Percentiles rank a stretch among this genome's conserved stretches.
Conservation (phyloP, 2,113 vertebrate genomes). For the Barbus barbus region DNA sequence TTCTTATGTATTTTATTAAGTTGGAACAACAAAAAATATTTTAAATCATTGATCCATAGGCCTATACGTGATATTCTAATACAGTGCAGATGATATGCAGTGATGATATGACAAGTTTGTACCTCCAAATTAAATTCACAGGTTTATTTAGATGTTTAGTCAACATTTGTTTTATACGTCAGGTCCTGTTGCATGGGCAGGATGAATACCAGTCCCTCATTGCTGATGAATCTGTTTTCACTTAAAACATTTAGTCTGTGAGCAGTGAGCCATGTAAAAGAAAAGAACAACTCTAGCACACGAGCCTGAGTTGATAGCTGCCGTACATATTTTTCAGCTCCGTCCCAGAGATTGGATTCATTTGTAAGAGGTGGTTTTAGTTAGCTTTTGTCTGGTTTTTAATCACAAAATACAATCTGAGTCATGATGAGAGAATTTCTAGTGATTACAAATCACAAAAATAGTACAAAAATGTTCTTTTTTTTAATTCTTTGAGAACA, state of each 20-base stretch:
- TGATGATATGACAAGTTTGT: not conserved
- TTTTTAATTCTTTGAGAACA: not conserved
- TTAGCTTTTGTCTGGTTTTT: not conserved
- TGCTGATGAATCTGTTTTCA: conserved; percentile 50
- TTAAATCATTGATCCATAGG: not conserved
- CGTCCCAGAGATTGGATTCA: not conserved
- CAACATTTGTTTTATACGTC: not conserved
- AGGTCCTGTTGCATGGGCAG: not conserved
- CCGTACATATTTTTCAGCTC: conserved; percentile 14
- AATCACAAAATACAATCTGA: not conserved
- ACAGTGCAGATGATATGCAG: not conserved
- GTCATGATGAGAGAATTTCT: not conserved
- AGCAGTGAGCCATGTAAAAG: conserved; percentile 45
- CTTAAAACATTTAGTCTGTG: conserved; percentile 45
- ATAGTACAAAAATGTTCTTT: not conserved
- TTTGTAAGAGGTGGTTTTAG: not conserved
- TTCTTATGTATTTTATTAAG: too few species aligned
- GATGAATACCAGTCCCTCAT: conserved; percentile 17
- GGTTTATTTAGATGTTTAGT: not conserved
- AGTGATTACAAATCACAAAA: conserved; percentile 1
- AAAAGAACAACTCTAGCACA: conserved; percentile 40
- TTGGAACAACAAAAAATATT: too few species aligned
- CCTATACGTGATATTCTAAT: not conserved
- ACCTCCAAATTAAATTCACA: not conserved
- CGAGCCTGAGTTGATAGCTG: conserved; percentile 12